A percentile compares a stretch with the other conserved stretches of the same genome.
These are phyloP conservation scores for Pediacus dermestoides DNA, from an alignment of 2,888 invertebrate species.

Conservation along the genomic window DNA sequence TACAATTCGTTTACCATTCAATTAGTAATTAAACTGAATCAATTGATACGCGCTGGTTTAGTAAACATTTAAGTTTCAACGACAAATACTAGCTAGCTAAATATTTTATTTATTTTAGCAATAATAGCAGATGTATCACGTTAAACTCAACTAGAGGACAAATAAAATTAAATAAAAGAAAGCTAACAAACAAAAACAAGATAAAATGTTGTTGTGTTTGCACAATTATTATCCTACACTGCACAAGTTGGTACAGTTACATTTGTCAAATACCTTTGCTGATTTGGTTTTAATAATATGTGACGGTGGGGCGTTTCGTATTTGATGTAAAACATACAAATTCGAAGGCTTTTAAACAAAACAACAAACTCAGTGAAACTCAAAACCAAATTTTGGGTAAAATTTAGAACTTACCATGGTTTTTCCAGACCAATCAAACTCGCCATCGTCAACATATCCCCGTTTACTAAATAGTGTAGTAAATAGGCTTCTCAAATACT, in stretches of 20 bases:
- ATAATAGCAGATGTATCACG: no score
- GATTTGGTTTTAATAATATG: slow-evolving; percentile 81
- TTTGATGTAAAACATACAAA: slow-evolving; percentile 73
- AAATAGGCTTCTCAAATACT: slow-evolving; percentile 94
- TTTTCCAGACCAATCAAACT: slow-evolving; percentile 95
- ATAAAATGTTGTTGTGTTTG: not conserved
- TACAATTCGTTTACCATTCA: no score
- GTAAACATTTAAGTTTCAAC: no score
- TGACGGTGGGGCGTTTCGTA: slow-evolving; percentile 83
- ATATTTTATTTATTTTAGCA: no score
- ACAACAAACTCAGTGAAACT: no score
- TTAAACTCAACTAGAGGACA: not conserved
- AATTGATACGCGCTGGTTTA: no score
- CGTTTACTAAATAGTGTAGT: slow-evolving; percentile 85
- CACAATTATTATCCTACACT: slow-evolving; percentile 4
- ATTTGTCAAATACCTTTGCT: slow-evolving; percentile 51
- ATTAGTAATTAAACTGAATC: no score
- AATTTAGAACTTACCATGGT: slow-evolving; percentile 44
- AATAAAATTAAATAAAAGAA: not conserved
- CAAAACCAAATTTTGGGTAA: no score
- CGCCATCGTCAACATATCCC: slow-evolving; percentile 84
- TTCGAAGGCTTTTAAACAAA: slow-evolving; percentile 63
- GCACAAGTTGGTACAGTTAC: no score
- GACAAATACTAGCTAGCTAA: no score
- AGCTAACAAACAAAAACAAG: not conserved